Evolutionary conservation across 2,888 invertebrate genomes (phyloP), one percentile per base, ranked within the genome.

Genomic region (Steinernema carpocapsae): DNA sequence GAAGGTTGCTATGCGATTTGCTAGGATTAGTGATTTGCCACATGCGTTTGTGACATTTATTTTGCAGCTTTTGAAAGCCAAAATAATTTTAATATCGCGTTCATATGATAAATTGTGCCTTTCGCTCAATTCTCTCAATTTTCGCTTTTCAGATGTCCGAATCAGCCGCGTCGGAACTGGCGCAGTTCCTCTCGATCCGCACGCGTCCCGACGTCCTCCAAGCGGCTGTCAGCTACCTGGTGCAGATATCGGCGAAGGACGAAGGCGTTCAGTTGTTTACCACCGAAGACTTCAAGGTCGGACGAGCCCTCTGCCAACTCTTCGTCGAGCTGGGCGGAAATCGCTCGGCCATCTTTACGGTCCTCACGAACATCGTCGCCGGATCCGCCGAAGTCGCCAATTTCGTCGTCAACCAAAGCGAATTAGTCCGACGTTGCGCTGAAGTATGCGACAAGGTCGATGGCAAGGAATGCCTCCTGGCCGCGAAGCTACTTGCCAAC

Each of bases 371-470:
- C 17, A 26, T 56, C 2, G 56, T 26, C 56, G 56, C 56, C 26
- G 26, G 26, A 17, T 56, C 56, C 12, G 56, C 56, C 6, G 56
- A 56, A 56, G 56, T 22, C 7, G 56, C 56, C 6, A 56, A 56
- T 17, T 56, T 56, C 56, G 56, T 56, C 22, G 17, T 56, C 19
- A 56, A 56, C 26, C 56, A 56, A 56, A 56, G 56, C 26, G 56
- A 56, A 24, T 26, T 56, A 26, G 56, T 56, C 6, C 56, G 56
- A 4, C 56, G 56, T 10, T 56, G 56, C 56, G 56, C 56, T 10
- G 56, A 56, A 17, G 56, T 56, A 6, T 56, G 56, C 26, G 56
- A 56, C 56, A 56, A 56, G 17, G 56, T 56, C 6, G 56, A 56
- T 17, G 56, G 56, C 2, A 56, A 56, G 26, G 56, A 56, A 56